Evolutionary conservation across 1,140 invertebrate species (phyloP), one percentile per base, ranked within the genome.

Genomic region (Plectrocnemia conspersa): DNA sequence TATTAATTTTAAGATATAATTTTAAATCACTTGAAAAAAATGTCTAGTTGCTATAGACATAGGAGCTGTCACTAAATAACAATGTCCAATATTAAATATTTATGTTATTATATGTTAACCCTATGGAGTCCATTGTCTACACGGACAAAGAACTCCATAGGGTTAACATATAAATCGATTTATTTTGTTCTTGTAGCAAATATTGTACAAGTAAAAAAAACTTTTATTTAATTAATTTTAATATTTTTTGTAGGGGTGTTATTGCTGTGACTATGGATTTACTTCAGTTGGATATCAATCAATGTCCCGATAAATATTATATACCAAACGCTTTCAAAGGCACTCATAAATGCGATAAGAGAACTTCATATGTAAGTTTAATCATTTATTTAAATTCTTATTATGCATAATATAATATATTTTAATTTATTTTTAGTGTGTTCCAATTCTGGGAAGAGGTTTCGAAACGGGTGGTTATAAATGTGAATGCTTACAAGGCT

Each of bases 401-500:
- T 7, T 46, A 24, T 25, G 4, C 18, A 25, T 29, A 44, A 44
- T 35, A 45, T 21, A 46, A 10, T 27, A 19, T 48, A 9, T 15
- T 32, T 48, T 42, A n/a, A 13, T 22, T 56, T 49, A 1, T 60
- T 80, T 80, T 24, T 73, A 97, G 92, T 98, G 95, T 71, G 89
- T 96, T 16, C 92, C 93, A 10, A 89, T 97, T 55, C 80, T 89
- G 61, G 93, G 93, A 11, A 80, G 92, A 68, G 89, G 90, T 38
- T 96, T 91, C 69, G 85, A 93, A 59, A 83, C 84, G 10, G 94
- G 94, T 44, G 92, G 92, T n/a, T 98, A 98, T 75, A 98, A 98
- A 75, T 98, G 96, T 72, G 93, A 97, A 69, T 98, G 95, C 67
- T 83, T 90, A 46, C 94, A 98, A 76, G 95, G 94, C 19, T 98